Evolutionary conservation across 2,888 invertebrate genomes (phyloP).

Genomic region (Neuroscelio doddi): DNA sequence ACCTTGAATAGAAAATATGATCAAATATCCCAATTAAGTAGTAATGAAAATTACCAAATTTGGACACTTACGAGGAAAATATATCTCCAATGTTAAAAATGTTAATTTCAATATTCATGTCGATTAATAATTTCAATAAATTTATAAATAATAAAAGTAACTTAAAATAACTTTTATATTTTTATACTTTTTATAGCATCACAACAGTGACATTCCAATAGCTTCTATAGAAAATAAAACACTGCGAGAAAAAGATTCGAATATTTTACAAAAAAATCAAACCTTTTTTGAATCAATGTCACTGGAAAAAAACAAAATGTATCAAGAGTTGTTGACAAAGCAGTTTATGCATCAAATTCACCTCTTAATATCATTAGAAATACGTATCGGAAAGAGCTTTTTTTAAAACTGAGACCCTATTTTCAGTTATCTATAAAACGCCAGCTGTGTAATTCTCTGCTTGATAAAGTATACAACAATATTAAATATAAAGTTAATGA

Average conservation of each 20-base stretch:
- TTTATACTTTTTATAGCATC: too few species aligned
- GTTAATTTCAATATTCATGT: too few species aligned
- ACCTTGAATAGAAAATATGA: not conserved
- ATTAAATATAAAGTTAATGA: constrained; percentile 2
- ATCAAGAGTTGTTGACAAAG: constrained; percentile 6
- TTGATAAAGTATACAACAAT: constrained; percentile 1
- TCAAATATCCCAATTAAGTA: not conserved
- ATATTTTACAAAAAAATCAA: not conserved
- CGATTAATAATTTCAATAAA: too few species aligned
- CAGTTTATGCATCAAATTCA: constrained; percentile 10
- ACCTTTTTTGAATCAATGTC: constrained; percentile 1
- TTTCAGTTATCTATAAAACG: constrained; percentile 5
- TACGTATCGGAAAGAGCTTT: constrained; percentile 13
- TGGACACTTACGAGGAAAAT: not conserved
- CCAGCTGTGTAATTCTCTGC: constrained; percentile 4
- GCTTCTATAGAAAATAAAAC: too few species aligned
- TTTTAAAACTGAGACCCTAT: constrained; percentile 13
- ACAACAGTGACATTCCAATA: too few species aligned
- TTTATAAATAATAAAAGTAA: too few species aligned
- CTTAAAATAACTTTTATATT: too few species aligned
- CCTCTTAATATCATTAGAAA: constrained; percentile 14
- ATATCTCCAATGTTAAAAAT: too few species aligned
- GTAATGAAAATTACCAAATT: not conserved
- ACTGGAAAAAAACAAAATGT: not conserved
- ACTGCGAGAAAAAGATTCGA: not conserved